Percentiles rank a stretch among this genome's conserved stretches.
These are phyloP conservation scores for Epirrhoe alternata DNA, from an alignment of 2,888 invertebrate genomes.

Conservation along the genomic window DNA sequence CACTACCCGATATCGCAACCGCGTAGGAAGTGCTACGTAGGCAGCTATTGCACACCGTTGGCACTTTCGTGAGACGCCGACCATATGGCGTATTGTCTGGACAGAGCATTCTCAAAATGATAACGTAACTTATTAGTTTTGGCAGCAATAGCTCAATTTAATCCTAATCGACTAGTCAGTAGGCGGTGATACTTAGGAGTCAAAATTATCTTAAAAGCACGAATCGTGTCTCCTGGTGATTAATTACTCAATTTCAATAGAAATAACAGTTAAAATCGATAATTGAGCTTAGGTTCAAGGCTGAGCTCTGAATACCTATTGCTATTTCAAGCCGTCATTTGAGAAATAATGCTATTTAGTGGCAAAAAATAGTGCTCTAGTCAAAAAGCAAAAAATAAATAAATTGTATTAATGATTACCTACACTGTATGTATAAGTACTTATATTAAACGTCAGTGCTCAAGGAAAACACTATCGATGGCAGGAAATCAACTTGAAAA, in stretches of 20 bases:
- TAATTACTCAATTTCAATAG: not conserved
- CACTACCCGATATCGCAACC: slow-evolving; percentile 13
- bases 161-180: slow-evolving; percentile 2
- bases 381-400: too few species aligned
- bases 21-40: slow-evolving; percentile 25
- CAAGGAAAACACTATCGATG: slow-evolving; percentile 10
- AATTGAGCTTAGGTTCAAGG: not conserved
- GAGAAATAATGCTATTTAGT: too few species aligned
- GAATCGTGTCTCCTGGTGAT: not conserved
- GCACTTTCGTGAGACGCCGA: slow-evolving; percentile 13
- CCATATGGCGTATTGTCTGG: slow-evolving; percentile 19
- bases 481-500: slow-evolving; percentile 17
- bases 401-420: too few species aligned
- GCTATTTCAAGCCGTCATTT: not conserved
- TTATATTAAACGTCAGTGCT: not conserved
- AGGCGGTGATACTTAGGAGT: not conserved
- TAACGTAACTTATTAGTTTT: slow-evolving; percentile 16
- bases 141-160: slow-evolving; percentile 5
- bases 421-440: not conserved
- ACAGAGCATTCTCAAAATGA: not conserved
- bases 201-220: not conserved
- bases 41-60: slow-evolving; percentile 15
- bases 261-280: not conserved
- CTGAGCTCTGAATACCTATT: not conserved
- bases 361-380: too few species aligned